phyloP scores from a whole-genome alignment of 2,888 invertebrate genomes.

The Elysia crispata region DNA sequence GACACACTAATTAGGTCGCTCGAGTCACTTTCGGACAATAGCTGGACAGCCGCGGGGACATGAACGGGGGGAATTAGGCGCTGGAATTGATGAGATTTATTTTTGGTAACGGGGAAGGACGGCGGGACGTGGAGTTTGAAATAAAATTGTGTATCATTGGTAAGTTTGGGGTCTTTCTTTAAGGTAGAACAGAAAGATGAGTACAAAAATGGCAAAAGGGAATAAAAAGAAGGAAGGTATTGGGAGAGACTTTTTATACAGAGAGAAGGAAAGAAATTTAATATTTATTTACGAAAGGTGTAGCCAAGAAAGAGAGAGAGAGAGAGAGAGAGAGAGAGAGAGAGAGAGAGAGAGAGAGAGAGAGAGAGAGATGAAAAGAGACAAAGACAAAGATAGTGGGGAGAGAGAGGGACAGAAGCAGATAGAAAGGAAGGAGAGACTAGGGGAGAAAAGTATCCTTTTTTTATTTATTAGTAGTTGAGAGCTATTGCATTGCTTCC shows the following conservation, averaged over 20 bases:
- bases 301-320: neutral
- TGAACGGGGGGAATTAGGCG: too few species aligned
- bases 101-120: neutral
- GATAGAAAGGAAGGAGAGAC: too few species aligned
- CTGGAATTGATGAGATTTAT: too few species aligned
- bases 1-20: constrained; percentile 37
- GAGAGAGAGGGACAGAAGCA: too few species aligned
- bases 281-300: neutral
- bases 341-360: constrained; percentile 19
- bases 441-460: too few species aligned
- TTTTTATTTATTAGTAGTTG: too few species aligned
- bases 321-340: constrained; percentile 2
- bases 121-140: neutral
- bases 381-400: neutral
- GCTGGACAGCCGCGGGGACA: constrained; percentile 1
- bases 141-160: neutral
- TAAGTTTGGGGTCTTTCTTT: too few species aligned
- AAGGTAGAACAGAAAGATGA: neutral
- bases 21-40: constrained; percentile 16
- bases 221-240: neutral
- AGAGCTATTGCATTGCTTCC: too few species aligned
- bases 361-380: neutral
- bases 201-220: neutral
- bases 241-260: neutral
- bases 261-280: neutral